A percentile compares a stretch with the other conserved stretches of the same genome.
These are phyloP conservation scores for Erythrocercus mccallii DNA, from an alignment of 2,113 vertebrate genomes.

Conservation along the genomic window DNA sequence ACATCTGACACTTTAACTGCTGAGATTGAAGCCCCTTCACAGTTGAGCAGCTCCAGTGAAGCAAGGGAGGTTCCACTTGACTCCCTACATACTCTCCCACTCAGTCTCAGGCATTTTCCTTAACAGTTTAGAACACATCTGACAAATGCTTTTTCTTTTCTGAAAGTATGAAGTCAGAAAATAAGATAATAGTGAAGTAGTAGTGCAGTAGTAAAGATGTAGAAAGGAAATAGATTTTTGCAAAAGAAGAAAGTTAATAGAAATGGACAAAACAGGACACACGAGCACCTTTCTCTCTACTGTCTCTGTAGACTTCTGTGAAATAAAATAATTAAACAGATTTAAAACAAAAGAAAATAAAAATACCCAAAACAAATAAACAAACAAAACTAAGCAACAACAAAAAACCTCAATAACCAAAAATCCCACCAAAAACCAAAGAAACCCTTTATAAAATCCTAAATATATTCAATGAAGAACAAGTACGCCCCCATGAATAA, in stretches of 20 bases:
- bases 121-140: neutral
- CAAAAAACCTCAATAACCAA: too few species aligned
- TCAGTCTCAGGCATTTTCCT: neutral
- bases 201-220: neutral
- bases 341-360: neutral
- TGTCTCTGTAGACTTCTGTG: neutral
- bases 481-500: fast-evolving
- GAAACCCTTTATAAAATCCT: neutral
- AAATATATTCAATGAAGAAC: neutral
- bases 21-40: neutral
- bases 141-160: neutral
- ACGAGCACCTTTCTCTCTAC: neutral
- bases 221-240: neutral
- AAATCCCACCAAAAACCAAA: neutral
- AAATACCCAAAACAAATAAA: neutral
- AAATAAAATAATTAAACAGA: neutral
- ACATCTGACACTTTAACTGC: neutral
- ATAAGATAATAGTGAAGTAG: neutral
- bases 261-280: neutral
- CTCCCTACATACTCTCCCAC: too few species aligned
- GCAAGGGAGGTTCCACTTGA: neutral
- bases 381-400: too few species aligned
- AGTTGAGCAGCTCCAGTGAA: neutral
- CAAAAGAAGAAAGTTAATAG: neutral
- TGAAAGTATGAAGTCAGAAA: neutral